Evolutionary conservation across 2,113 vertebrate genomes (phyloP).

Genomic region (Eulacestoma nigropectus): DNA sequence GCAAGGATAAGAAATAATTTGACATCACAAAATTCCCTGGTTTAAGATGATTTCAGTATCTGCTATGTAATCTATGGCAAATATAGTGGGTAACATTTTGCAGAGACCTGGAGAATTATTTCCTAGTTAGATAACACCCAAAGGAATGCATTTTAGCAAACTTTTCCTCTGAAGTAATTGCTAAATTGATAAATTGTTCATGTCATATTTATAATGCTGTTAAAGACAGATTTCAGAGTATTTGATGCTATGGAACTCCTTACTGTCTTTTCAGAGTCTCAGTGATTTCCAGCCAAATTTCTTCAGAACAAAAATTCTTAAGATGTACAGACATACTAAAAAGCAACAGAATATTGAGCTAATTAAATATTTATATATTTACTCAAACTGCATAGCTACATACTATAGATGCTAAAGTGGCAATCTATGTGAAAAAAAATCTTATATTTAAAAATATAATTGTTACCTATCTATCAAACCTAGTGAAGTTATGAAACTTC

Average conservation of each 20-base stretch:
- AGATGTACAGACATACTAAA: not conserved
- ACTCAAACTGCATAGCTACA: not conserved
- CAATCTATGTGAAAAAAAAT: not conserved
- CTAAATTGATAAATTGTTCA: conserved; percentile 52
- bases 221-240: conserved; percentile 44
- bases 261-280: not conserved
- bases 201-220: conserved; percentile 39
- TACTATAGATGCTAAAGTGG: not conserved
- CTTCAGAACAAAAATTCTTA: not conserved
- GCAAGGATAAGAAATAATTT: conserved; percentile 9
- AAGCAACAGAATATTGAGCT: conserved; percentile 32
- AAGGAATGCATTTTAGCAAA: conserved; percentile 33
- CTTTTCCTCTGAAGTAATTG: conserved; percentile 38
- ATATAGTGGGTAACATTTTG: not conserved
- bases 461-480: conserved; percentile 33
- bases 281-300: conserved; percentile 6
- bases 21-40: not conserved
- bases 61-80: conserved; percentile 11
- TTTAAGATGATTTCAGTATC: conserved; percentile 1
- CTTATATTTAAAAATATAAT: conserved; percentile 35
- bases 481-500: conserved; percentile 48
- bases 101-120: conserved; percentile 32
- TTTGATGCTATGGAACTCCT: conserved; percentile 35
- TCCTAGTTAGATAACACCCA: conserved; percentile 27
- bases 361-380: conserved; percentile 52